A percentile compares a stretch with the other conserved stretches of the same genome.
Conservation (phyloP, 1,140 invertebrate genomes). For the Panonychus citri region DNA sequence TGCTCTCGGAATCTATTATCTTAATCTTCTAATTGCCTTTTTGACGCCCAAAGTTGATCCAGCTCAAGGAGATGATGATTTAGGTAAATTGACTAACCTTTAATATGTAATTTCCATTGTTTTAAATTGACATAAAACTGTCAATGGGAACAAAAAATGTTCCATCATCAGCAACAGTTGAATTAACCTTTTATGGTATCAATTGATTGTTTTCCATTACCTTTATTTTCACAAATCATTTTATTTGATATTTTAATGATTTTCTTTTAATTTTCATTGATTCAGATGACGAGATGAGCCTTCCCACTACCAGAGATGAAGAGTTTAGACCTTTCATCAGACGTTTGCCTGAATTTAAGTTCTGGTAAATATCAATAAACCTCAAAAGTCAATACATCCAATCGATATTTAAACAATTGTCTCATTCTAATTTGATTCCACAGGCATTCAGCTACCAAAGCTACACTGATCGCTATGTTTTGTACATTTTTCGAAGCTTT, state of each 20-base stretch:
- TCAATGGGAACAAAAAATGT: no score
- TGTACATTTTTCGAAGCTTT: slow-evolving; percentile 95
- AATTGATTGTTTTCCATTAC: no score
- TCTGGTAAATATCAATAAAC: slow-evolving; percentile 42
- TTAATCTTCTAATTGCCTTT: slow-evolving; percentile 98
- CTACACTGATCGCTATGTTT: slow-evolving; percentile 65
- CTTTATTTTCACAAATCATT: no score
- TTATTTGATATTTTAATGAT: neutral
- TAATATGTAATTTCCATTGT: slow-evolving; percentile 7
- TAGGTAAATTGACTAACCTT: neutral
- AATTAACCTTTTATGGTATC: no score
- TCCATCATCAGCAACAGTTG: no score
- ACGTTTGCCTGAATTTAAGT: slow-evolving; percentile 95
- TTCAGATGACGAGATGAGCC: slow-evolving; percentile 52
- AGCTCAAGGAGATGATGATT: slow-evolving; percentile 56
- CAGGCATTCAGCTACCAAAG: slow-evolving; percentile 73
- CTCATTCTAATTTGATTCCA: slow-evolving; percentile 11
- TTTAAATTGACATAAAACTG: no score
- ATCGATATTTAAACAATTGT: slow-evolving; percentile 3
- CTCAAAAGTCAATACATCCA: neutral
- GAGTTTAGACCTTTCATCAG: slow-evolving; percentile 97
- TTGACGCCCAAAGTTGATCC: slow-evolving; percentile 98
- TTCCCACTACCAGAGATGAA: slow-evolving; percentile 81
- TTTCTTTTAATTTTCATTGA: slow-evolving; percentile 4
- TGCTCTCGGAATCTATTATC: slow-evolving; percentile 91